Percentiles rank a stretch among this genome's conserved stretches.
Conservation (phyloP, 2,888 invertebrate species). For the Lamellibrachia columna region DNA sequence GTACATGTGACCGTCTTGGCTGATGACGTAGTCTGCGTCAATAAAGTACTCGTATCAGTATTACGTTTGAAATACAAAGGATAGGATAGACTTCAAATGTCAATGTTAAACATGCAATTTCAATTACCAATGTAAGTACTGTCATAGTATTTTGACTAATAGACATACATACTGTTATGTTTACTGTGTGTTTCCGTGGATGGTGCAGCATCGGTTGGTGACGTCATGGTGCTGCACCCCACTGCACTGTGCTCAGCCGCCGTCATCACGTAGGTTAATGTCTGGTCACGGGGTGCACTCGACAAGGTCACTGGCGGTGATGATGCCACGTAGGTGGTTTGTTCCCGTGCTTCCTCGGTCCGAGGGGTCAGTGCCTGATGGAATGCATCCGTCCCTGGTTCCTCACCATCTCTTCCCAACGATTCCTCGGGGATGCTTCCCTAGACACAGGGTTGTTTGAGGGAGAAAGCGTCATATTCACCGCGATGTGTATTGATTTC, state of each 20-base stretch:
- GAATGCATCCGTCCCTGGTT: neutral
- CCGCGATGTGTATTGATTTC: neutral
- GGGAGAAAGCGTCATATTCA: neutral
- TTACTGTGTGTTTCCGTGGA: neutral
- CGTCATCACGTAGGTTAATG: neutral
- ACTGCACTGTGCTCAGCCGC: neutral
- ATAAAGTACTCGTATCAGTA: neutral
- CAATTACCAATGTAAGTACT: neutral
- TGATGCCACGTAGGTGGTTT: neutral
- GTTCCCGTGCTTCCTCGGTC: neutral
- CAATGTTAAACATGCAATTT: too few relatives aligned
- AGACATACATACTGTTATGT: neutral
- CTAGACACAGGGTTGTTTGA: neutral
- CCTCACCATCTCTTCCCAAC: neutral
- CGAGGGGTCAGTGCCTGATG: neutral
- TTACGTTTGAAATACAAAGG: neutral
- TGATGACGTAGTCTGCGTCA: neutral
- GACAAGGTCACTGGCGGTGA: neutral
- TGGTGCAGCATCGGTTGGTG: neutral
- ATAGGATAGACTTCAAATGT: neutral
- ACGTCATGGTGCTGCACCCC: neutral
- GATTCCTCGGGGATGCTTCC: neutral
- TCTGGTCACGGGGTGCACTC: neutral
- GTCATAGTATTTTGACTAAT: neutral
- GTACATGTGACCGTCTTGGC: neutral